A percentile compares a stretch with the other conserved stretches of the same genome.
Evolutionary conservation across 2,797 vertebrate species (phyloP).

Genomic region (Anguilla obscura): DNA sequence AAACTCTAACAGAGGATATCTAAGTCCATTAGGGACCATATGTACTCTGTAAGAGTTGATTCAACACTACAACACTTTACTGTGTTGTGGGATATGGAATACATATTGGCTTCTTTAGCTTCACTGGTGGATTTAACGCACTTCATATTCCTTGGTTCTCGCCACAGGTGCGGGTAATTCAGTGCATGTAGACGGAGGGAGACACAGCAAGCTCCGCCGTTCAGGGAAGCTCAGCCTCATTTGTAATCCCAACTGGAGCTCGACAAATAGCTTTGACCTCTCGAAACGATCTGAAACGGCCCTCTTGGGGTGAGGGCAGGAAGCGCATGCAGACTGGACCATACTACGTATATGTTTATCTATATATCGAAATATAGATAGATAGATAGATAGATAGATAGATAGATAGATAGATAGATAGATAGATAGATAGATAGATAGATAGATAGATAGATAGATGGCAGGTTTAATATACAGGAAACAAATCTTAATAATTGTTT

Average conservation of each 20-base stretch:
- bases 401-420: background rate
- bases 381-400: background rate
- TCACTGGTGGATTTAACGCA: background rate
- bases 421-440: background rate
- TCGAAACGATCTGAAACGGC: constrained; percentile 45
- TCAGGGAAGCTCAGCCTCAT: constrained; percentile 78
- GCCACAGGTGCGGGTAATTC: constrained; percentile 51
- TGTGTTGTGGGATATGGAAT: background rate
- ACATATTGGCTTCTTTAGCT: background rate
- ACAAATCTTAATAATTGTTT: background rate
- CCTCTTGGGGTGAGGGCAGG: constrained; percentile 73
- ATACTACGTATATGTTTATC: background rate
- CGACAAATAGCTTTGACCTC: constrained; percentile 82
- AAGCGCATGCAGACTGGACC: constrained; percentile 68
- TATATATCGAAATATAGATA: background rate
- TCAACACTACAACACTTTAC: too few species aligned
- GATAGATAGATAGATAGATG: background rate
- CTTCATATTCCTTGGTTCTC: background rate
- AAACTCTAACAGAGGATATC: too few species aligned
- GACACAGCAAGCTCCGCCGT: constrained; percentile 62
- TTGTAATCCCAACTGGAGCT: constrained; percentile 80
- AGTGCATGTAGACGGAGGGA: constrained; percentile 62
- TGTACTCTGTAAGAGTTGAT: too few species aligned
- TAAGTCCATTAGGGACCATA: too few species aligned
- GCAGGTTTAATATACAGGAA: background rate